These are phyloP conservation scores for Brenthis ino DNA, from an alignment of 2,888 invertebrate genomes.

Conservation along the genomic window DNA sequence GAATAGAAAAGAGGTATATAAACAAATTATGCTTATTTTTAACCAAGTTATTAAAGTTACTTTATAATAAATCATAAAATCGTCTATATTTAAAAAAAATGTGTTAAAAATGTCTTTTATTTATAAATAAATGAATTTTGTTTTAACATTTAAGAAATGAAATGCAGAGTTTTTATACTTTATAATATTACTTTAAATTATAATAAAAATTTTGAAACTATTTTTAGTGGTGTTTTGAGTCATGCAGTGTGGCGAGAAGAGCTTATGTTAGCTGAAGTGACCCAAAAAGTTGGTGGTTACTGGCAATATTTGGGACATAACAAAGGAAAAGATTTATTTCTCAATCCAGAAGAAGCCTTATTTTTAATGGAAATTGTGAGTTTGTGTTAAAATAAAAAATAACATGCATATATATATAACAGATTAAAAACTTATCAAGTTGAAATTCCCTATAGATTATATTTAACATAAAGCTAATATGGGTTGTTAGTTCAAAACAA, in stretches of 20 bases:
- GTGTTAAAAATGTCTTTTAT: too few species aligned
- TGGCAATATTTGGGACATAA: slow-evolving; percentile 82
- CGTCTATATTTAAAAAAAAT: too few species aligned
- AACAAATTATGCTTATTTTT: background rate
- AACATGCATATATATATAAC: too few species aligned
- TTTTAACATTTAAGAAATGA: too few species aligned
- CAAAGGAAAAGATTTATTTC: slow-evolving; percentile 68
- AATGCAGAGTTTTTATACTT: too few species aligned
- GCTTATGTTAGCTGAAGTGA: slow-evolving; percentile 79
- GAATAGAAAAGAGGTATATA: slow-evolving; percentile 81
- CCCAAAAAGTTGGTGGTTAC: slow-evolving; percentile 76
- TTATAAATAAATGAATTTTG: too few species aligned
- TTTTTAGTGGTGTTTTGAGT: slow-evolving; percentile 70
- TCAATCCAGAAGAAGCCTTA: slow-evolving; percentile 86
- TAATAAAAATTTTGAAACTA: slow-evolving; percentile 40
- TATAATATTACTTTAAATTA: background rate
- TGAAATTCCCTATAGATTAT: too few species aligned
- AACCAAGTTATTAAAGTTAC: background rate
- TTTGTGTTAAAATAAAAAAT: slow-evolving; percentile 23
- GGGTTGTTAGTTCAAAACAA: too few species aligned
- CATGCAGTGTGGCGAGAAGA: slow-evolving; percentile 82
- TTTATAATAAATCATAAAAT: background rate
- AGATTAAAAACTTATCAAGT: too few species aligned
- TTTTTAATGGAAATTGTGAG: slow-evolving; percentile 85
- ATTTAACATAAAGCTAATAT: too few species aligned